Conservation (phyloP, 2,113 vertebrate species). For the Cyprinodon brontotheroides region DNA sequence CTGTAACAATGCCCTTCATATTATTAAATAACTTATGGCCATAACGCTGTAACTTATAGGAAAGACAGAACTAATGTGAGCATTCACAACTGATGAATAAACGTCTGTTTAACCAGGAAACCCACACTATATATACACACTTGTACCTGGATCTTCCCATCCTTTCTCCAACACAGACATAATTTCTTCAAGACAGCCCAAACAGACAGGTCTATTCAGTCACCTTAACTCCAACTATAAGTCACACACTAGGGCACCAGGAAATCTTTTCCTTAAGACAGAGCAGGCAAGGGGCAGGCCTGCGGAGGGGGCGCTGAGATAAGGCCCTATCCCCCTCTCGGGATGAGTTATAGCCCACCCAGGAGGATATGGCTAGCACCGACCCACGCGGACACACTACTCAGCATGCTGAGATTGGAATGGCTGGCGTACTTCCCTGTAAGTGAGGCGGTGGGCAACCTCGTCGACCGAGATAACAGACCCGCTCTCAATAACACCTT, state of each 20-base stretch:
- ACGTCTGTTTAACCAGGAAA: conserved; percentile 25
- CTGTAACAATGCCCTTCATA: conserved; percentile 76
- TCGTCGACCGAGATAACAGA: conserved; percentile 65
- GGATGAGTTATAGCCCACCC: conserved; percentile 80
- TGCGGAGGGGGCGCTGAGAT: conserved; percentile 65
- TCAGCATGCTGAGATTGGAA: conserved; percentile 53
- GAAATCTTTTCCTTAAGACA: conserved; percentile 69
- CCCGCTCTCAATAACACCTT: conserved; percentile 76
- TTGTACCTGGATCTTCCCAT: conserved; percentile 37
- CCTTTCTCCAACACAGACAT: conserved; percentile 50
- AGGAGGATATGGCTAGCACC: conserved; percentile 68
- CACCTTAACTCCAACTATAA: conserved; percentile 74
- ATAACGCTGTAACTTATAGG: conserved; percentile 43
- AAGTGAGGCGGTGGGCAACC: conserved; percentile 49
- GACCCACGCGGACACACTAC: conserved; percentile 53
- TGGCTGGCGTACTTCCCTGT: conserved; percentile 39
- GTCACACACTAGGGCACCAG: conserved; percentile 56
- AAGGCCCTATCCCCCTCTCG: conserved; percentile 63
- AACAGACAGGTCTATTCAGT: conserved; percentile 73
- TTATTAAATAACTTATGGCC: conserved; percentile 72
- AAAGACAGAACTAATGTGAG: conserved; percentile 27
- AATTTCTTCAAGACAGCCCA: conserved; percentile 60
- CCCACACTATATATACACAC: conserved; percentile 7
- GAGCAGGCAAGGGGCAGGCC: conserved; percentile 59
- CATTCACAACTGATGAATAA: conserved; percentile 36